phyloP scores from a whole-genome alignment of 23 tunicate species.

The Diplosoma virens region DNA sequence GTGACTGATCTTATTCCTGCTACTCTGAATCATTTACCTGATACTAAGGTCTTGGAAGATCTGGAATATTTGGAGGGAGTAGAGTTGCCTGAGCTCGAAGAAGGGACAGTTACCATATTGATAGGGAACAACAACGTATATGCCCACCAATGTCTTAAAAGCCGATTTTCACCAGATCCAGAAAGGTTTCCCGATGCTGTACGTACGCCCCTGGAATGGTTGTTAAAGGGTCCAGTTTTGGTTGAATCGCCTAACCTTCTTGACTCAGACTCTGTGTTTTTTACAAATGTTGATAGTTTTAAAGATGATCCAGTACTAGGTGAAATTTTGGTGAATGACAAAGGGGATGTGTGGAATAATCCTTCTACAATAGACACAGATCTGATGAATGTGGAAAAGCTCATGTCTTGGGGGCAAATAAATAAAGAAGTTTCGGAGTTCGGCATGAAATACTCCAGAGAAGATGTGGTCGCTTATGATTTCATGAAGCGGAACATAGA shows the following conservation, averaged over 20 bases:
- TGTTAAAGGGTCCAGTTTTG: no score
- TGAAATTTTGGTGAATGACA: not conserved
- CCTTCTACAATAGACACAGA: not conserved
- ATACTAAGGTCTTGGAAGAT: no score
- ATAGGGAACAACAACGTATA: constrained; percentile 8
- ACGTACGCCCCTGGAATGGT: no score
- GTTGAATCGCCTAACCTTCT: no score
- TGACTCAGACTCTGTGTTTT: no score
- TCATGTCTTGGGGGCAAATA: not conserved
- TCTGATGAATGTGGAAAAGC: not conserved
- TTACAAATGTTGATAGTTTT: no score
- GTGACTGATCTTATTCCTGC: no score
- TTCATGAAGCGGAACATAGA: not conserved
- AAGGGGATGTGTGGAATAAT: constrained; percentile 17
- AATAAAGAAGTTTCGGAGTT: not conserved
- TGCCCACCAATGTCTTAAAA: no score
- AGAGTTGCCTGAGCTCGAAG: constrained; percentile 1
- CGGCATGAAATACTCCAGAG: constrained; percentile 1
- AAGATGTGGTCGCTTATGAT: constrained; percentile 13
- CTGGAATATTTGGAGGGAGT: constrained; percentile 7
- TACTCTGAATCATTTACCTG: no score
- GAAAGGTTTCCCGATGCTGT: no score
- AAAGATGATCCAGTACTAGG: no score
- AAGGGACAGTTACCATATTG: constrained; percentile 21
- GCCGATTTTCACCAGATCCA: no score